Conservation (phyloP, 2,113 vertebrate species). For the Cyphomyrus discorhynchus region DNA sequence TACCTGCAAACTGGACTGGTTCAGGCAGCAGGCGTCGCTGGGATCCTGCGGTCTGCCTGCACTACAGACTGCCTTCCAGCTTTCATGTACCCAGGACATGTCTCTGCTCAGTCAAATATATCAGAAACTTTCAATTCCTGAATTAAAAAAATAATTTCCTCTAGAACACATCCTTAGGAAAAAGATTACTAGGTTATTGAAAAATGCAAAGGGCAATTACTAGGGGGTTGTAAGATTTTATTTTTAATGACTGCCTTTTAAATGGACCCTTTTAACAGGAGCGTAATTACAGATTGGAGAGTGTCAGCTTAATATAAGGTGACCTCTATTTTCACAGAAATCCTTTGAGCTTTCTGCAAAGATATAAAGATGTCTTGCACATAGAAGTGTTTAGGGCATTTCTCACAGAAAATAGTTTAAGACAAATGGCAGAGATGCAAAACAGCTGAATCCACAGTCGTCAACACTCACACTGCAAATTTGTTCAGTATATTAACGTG, state of each 20-base stretch:
- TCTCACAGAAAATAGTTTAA: background rate
- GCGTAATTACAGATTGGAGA: background rate
- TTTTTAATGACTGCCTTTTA: conserved; percentile 10
- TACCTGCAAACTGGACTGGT: background rate
- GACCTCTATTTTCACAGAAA: conserved; percentile 3
- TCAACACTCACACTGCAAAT: background rate
- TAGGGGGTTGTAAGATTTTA: conserved; percentile 5
- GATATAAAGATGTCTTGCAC: background rate
- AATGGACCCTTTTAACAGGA: background rate
- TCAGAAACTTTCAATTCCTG: background rate
- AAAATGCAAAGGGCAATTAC: conserved; percentile 11
- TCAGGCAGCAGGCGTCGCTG: background rate
- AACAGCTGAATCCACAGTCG: conserved; percentile 6
- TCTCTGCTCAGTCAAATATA: background rate
- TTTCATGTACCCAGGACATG: background rate
- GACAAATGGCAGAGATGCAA: background rate
- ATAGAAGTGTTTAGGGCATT: background rate
- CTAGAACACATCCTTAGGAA: background rate
- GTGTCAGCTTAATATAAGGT: background rate
- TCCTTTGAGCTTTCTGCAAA: background rate
- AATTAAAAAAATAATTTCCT: conserved; percentile 7
- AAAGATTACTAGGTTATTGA: conserved; percentile 10
- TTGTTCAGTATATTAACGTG: background rate
- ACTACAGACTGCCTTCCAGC: background rate
- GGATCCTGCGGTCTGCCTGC: background rate